Base-by-base conservation (phyloP, 2,888 invertebrate species). In the Falcaria lacertinaria region DNA sequence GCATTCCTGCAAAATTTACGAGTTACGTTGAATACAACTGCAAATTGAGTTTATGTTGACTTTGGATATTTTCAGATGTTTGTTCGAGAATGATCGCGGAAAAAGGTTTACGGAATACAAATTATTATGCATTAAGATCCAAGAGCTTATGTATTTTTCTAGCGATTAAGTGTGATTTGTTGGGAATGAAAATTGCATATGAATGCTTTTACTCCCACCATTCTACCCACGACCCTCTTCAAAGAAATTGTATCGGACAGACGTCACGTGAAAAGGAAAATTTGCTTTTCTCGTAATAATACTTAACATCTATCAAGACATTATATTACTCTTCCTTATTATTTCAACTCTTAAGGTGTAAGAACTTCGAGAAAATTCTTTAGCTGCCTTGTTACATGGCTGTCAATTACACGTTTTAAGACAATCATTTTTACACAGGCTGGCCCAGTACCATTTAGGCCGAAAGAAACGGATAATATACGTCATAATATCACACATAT, bases 1-100 rank as follows among this genome's bases (percentile, higher is more conserved):
- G 53, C 58, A 69, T 68, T 58, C 54, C 48, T 52, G 45, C 37
- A 42, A 40, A 60, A 66, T 67, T 69, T 69, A 73, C 61, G 69
- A 61, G 44, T 53, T 28, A 48, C 45, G 43, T 54, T 57, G 47
- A 42, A 40, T 54, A 45, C 42, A 50, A n/a, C 47, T 44, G 47
- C 42, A 25, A 44, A 54, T 39, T 45, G 41, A 37, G 28, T 25
- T 34, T 45, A 34, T 47, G 41, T 44, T 53, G 42, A 43, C 47
- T 47, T 51, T 45, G 3, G 51, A 41, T 55, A 56, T 61, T 57
- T 54, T 57, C 47, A 54, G 50, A 25, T 44, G 50, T 57, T 64
- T 54, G 47, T 58, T 64, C 48, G 41, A 43, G 42, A 44, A 57
- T 45, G 52, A 42, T 46, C 36, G 41, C 39, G 54, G 56, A 51